Percentiles rank a stretch among this genome's conserved stretches.
phyloP scores from a whole-genome alignment of 2,797 vertebrate genomes.

The Pangasius krempfi region DNA sequence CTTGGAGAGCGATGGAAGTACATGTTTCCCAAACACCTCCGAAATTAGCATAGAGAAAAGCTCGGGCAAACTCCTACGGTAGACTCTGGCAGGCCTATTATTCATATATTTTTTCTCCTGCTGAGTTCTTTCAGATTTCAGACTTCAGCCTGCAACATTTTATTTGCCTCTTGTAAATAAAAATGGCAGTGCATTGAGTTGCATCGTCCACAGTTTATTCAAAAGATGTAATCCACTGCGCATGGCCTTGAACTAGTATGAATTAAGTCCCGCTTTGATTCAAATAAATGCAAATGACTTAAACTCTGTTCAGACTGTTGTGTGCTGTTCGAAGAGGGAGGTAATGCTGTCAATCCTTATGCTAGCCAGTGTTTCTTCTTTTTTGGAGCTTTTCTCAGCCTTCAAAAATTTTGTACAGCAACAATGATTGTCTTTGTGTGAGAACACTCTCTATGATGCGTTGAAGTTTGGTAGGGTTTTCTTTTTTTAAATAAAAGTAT shows the following conservation, averaged over 20 bases:
- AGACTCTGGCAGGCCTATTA: neutral
- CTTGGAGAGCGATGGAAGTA: neutral
- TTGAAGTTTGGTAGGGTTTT: neutral
- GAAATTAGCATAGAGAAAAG: neutral
- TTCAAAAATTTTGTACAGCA: neutral
- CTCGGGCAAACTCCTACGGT: neutral
- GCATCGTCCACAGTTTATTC: neutral
- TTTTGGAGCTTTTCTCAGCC: neutral
- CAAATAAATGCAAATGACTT: neutral
- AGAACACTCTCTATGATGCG: neutral
- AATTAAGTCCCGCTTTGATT: neutral
- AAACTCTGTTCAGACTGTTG: no score
- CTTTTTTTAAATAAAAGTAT: neutral
- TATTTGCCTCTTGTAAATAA: neutral
- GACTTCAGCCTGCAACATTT: neutral
- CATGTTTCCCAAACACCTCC: neutral
- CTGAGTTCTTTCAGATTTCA: neutral
- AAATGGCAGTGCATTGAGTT: neutral
- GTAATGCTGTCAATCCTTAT: neutral
- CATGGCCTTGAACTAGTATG: slow-evolving; percentile 3
- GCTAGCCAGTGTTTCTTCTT: neutral
- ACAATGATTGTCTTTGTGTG: neutral
- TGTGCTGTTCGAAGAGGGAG: neutral
- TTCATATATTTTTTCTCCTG: neutral
- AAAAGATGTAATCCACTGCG: neutral